These are phyloP conservation scores for Crax fasciolata DNA, from an alignment of 2,797 vertebrate species.

Conservation along the genomic window DNA sequence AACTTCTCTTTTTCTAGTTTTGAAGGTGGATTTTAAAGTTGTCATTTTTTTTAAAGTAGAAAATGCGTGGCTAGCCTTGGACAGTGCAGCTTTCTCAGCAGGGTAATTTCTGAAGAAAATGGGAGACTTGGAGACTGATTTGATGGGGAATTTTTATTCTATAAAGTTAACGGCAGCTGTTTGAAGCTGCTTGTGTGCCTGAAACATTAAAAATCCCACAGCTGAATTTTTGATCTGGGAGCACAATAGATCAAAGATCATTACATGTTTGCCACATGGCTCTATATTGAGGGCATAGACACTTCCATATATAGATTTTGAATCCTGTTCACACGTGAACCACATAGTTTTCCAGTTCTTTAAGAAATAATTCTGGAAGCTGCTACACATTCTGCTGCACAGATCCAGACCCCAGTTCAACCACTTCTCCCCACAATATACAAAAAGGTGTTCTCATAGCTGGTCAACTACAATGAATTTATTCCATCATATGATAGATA, in stretches of 20 bases:
- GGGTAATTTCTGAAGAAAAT: conserved; percentile 17
- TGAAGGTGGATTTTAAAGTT: background rate
- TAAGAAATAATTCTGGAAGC: background rate
- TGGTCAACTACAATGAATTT: background rate
- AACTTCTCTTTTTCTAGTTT: background rate
- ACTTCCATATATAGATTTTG: background rate
- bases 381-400: background rate
- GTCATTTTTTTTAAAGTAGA: background rate
- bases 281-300: background rate
- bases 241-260: background rate
- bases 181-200: conserved; percentile 17
- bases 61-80: background rate
- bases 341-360: background rate
- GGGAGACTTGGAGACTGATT: background rate
- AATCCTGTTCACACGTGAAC: background rate
- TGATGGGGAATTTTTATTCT: conserved; percentile 8
- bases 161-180: conserved; percentile 26
- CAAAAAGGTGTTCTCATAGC: background rate
- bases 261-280: background rate
- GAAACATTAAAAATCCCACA: conserved; percentile 20
- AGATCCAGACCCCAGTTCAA: background rate
- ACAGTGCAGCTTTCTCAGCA: background rate
- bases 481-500: background rate
- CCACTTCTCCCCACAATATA: background rate
- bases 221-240: conserved; percentile 8